These are phyloP conservation scores for Buathra laborator DNA, from an alignment of 2,888 invertebrate genomes.

Conservation along the genomic window DNA sequence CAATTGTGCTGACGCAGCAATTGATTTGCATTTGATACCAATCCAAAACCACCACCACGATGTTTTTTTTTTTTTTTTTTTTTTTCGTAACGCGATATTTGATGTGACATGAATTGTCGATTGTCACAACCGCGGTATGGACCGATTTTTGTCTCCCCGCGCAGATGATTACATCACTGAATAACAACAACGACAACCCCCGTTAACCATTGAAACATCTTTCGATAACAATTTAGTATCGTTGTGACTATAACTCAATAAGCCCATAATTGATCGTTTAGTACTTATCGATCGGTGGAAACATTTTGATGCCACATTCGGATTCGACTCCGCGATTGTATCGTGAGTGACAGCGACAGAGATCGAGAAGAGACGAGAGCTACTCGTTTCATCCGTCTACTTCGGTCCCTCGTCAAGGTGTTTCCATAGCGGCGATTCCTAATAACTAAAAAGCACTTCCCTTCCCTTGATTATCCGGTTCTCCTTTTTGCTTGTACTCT, in stretches of 20 bases:
- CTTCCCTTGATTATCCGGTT: slow-evolving; percentile 72
- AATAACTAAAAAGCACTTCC: slow-evolving; percentile 59
- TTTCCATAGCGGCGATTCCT: slow-evolving; percentile 83
- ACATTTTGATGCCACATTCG: slow-evolving; percentile 62
- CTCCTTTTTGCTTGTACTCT: slow-evolving; percentile 35
- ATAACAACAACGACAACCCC: slow-evolving; percentile 54
- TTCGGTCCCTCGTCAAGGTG: slow-evolving; percentile 85
- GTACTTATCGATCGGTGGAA: slow-evolving; percentile 53
- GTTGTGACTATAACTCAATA: slow-evolving; percentile 57
- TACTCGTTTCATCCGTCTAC: slow-evolving; percentile 50
- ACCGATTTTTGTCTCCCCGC: slow-evolving; percentile 11
- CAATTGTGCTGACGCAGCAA: slow-evolving; percentile 77
- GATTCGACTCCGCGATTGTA: background rate
- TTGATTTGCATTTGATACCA: slow-evolving; percentile 81
- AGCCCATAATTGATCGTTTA: slow-evolving; percentile 44
- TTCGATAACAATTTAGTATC: slow-evolving; percentile 47
- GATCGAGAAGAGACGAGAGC: slow-evolving; percentile 63
- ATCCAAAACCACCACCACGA: slow-evolving; percentile 82
- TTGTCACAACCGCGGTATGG: background rate
- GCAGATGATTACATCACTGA: slow-evolving; percentile 42
- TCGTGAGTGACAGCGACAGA: slow-evolving; percentile 51
- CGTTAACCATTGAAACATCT: slow-evolving; percentile 60
- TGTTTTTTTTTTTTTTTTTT: slow-evolving; percentile 41
- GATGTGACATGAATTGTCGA: background rate
- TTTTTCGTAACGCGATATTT: slow-evolving; percentile 54